These are phyloP conservation scores for Rhea pennata DNA, from an alignment of 2,113 vertebrate species.

Conservation along the genomic window DNA sequence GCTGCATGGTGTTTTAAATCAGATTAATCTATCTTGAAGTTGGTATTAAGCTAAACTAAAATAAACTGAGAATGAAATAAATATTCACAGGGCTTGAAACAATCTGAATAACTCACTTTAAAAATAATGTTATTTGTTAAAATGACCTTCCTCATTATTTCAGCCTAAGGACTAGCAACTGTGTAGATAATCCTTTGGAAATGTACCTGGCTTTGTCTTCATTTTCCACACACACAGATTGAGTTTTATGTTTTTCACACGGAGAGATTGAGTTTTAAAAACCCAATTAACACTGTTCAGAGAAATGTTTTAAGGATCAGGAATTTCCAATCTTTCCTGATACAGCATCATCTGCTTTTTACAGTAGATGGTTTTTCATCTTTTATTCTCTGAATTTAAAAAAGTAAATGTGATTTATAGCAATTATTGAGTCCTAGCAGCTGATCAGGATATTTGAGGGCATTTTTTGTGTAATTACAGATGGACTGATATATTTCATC, in stretches of 20 bases:
- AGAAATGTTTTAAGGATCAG: background rate
- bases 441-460: background rate
- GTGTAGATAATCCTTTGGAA: background rate
- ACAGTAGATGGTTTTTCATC: background rate
- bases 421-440: background rate
- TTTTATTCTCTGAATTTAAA: background rate
- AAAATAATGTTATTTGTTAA: background rate
- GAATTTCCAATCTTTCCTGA: conserved; percentile 5
- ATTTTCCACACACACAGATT: background rate
- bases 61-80: background rate
- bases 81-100: background rate
- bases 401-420: background rate
- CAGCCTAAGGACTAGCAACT: background rate
- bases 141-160: background rate
- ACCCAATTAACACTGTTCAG: background rate
- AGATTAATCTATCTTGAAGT: background rate
- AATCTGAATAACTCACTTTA: background rate
- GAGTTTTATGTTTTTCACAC: background rate
- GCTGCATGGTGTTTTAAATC: background rate
- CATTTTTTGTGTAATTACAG: background rate
- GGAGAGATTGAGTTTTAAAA: background rate
- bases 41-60: background rate
- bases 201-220: background rate
- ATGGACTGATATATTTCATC: background rate
- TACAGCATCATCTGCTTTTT: background rate